Evolutionary conservation across 2,888 invertebrate genomes (phyloP).

Genomic region (Zaprionus obscuricornis): DNA sequence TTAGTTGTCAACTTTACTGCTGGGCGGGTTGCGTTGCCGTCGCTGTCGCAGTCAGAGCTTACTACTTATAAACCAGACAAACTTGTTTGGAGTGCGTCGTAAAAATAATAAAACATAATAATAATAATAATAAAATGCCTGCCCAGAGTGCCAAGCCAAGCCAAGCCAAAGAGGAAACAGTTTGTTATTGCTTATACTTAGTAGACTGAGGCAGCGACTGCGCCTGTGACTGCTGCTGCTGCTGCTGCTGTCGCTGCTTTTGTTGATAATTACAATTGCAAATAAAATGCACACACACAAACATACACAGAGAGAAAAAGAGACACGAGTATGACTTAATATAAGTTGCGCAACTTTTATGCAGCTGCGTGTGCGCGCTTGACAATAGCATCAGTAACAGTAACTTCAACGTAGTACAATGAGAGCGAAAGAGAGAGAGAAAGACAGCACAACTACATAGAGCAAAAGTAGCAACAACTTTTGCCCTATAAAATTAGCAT

Average conservation of each 20-base stretch:
- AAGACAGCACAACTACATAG: background rate
- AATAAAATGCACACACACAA: slow-evolving; percentile 55
- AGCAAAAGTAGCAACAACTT: slow-evolving; percentile 13
- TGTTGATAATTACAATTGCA: slow-evolving; percentile 68
- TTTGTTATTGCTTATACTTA: background rate
- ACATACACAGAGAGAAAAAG: background rate
- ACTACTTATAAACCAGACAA: slow-evolving; percentile 57
- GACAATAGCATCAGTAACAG: background rate
- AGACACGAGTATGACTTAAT: slow-evolving; percentile 21
- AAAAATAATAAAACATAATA: background rate
- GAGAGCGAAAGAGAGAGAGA: background rate
- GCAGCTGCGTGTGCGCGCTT: slow-evolving; percentile 32
- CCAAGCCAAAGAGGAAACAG: no score
- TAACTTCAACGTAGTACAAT: no score
- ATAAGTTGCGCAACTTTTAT: slow-evolving; percentile 67
- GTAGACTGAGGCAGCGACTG: no score
- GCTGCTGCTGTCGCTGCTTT: background rate
- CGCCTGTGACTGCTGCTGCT: slow-evolving; percentile 11
- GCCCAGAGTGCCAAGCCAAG: background rate
- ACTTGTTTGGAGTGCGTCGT: slow-evolving; percentile 49
- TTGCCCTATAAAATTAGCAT: slow-evolving; percentile 67
- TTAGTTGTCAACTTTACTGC: background rate
- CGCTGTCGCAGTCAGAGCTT: background rate
- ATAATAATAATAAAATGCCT: background rate
- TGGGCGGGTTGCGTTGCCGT: slow-evolving; percentile 2